Conservation (phyloP, 2,888 invertebrate genomes). For the Coleophora deauratella region DNA sequence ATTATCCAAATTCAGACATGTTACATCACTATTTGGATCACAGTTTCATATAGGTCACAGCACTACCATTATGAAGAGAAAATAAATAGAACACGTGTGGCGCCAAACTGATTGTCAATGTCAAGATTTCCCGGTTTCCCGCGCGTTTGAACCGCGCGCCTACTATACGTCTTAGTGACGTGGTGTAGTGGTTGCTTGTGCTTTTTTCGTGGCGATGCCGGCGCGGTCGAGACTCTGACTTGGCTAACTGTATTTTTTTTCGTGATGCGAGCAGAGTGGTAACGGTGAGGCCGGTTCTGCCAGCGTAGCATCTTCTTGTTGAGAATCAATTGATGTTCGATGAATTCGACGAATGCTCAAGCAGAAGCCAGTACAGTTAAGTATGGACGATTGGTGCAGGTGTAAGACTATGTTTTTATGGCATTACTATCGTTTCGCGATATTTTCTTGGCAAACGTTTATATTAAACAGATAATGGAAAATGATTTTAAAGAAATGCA, state of each 20-base stretch:
- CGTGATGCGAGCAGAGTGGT: constrained; percentile 48
- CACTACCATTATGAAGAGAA: constrained; percentile 19
- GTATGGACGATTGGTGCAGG: constrained; percentile 4
- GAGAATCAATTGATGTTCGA: constrained; percentile 36
- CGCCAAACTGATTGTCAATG: constrained; percentile 39
- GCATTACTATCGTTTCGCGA: too few relatives aligned
- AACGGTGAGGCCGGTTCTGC: constrained; percentile 61
- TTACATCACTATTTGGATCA: background rate
- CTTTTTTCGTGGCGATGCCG: constrained; percentile 53
- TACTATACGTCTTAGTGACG: constrained; percentile 55
- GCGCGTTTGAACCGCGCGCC: constrained; percentile 34
- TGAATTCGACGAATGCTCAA: constrained; percentile 24
- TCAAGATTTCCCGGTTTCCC: constrained; percentile 32
- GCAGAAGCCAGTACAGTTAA: background rate
- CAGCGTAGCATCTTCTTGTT: constrained; percentile 37
- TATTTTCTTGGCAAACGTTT: too few relatives aligned
- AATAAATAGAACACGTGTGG: background rate
- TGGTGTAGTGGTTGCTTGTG: constrained; percentile 53
- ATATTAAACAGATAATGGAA: too few relatives aligned
- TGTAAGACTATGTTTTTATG: too few relatives aligned
- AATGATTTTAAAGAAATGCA: too few relatives aligned
- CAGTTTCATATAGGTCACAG: constrained; percentile 11
- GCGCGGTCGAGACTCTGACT: constrained; percentile 39
- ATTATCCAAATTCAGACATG: constrained; percentile 48
- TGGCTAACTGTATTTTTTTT: constrained; percentile 69